These are phyloP conservation scores for Aurelia sp. DNA, from an alignment of 30 jellyfish, hydroid and myxozoan species.

Conservation along the genomic window DNA sequence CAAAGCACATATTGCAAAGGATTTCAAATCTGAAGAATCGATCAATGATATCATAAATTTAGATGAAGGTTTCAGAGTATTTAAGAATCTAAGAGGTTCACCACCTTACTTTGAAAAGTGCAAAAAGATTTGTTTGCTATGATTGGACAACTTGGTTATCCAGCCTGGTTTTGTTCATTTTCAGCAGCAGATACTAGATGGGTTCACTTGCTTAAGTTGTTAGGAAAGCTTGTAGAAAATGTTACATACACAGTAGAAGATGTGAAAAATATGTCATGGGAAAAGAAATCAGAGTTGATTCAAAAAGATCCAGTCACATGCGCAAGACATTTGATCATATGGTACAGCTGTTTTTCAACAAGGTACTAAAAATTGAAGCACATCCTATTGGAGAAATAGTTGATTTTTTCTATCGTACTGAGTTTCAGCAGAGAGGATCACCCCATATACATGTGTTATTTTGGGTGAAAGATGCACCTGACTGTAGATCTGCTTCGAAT, in stretches of 20 bases:
- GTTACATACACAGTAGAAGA: neutral
- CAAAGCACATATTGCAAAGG: conserved; percentile 2
- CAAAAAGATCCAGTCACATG: conserved; percentile 12
- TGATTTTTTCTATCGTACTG: conserved; percentile 16
- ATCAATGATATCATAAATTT: conserved; percentile 3
- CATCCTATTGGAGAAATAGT: conserved; percentile 14
- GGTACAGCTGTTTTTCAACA: conserved; percentile 10
- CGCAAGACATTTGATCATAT: conserved; percentile 7
- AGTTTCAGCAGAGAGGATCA: conserved; percentile 52
- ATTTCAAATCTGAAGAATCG: neutral
- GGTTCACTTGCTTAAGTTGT: neutral
- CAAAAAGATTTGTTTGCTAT: conserved; percentile 46
- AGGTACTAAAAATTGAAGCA: conserved; percentile 14
- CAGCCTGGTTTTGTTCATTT: conserved; percentile 52
- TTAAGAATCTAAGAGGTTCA: conserved; percentile 31
- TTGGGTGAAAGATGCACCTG: conserved; percentile 41
- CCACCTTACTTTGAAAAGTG: conserved; percentile 55
- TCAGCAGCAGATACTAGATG: conserved; percentile 66
- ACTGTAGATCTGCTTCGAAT: neutral
- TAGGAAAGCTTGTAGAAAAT: conserved; percentile 7
- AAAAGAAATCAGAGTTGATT: conserved; percentile 10
- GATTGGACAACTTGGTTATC: conserved; percentile 47
- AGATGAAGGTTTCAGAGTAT: conserved; percentile 45
- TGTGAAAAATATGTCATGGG: conserved; percentile 31
- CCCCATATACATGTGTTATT: conserved; percentile 50